Conservation (phyloP, 2,113 vertebrate species). For the Polypterus bichir region DNA sequence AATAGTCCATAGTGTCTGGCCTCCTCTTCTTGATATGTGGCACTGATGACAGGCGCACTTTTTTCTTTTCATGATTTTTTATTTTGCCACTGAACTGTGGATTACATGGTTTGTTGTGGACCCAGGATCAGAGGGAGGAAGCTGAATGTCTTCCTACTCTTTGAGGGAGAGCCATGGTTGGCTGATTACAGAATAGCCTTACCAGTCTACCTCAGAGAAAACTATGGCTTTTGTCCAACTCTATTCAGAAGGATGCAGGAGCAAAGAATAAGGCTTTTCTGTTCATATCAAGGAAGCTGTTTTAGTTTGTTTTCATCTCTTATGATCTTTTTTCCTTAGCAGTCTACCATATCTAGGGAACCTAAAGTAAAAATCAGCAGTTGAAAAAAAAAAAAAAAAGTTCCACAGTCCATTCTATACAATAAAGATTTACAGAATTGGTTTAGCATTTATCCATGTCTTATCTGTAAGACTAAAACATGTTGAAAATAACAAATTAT, state of each 20-base stretch:
- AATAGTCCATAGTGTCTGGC: constrained; percentile 23
- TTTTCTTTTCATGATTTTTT: constrained; percentile 43
- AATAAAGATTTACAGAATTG: no score
- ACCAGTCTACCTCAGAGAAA: constrained; percentile 44
- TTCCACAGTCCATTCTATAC: no score
- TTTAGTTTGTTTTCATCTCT: no score
- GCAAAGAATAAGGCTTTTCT: constrained; percentile 33
- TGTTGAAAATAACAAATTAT: no score
- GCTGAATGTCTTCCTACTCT: constrained; percentile 65
- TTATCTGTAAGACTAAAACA: no score
- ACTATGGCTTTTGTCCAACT: constrained; percentile 57
- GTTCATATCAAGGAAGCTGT: constrained; percentile 38
- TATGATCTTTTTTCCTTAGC: no score
- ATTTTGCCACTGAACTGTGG: constrained; percentile 55
- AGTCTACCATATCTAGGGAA: no score
- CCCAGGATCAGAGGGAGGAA: constrained; percentile 57
- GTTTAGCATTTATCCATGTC: no score
- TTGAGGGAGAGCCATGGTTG: constrained; percentile 53
- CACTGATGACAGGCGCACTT: constrained; percentile 40
- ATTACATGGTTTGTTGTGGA: constrained; percentile 57
- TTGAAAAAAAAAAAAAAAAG: no score
- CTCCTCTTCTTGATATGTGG: constrained; percentile 38
- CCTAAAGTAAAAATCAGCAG: no score
- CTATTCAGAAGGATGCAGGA: constrained; percentile 45
- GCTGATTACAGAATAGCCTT: constrained; percentile 58